phyloP scores from a whole-genome alignment of 2,888 invertebrate genomes.

The Athrips mouffetella region DNA sequence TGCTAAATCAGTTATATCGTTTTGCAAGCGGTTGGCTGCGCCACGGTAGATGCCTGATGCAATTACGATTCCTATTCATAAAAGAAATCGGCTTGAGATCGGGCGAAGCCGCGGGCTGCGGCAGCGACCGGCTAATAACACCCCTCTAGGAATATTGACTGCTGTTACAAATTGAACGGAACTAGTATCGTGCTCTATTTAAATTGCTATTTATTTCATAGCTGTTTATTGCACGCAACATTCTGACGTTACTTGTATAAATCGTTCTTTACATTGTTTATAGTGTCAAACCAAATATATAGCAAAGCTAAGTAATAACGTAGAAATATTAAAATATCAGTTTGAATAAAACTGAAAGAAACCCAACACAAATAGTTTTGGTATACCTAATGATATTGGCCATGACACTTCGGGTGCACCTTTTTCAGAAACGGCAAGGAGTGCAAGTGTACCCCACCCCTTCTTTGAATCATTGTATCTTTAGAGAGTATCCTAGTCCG shows the following conservation, averaged over 20 bases:
- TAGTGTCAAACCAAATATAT: background rate
- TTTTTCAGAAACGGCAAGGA: too few species aligned
- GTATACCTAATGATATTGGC: too few species aligned
- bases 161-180: constrained; percentile 68
- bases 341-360: too few species aligned
- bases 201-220: constrained; percentile 57
- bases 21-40: constrained; percentile 50
- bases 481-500: too few species aligned
- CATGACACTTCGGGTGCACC: too few species aligned
- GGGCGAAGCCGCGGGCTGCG: constrained; percentile 55
- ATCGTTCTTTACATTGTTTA: background rate
- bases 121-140: constrained; percentile 65
- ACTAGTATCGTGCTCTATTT: constrained; percentile 60
- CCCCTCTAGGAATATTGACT: constrained; percentile 62
- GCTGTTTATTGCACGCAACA: constrained; percentile 30
- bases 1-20: constrained; percentile 52
- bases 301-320: too few species aligned
- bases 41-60: constrained; percentile 46
- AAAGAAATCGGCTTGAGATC: constrained; percentile 71
- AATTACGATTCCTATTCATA: constrained; percentile 67
- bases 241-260: constrained; percentile 5
- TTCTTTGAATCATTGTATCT: too few species aligned
- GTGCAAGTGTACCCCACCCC: too few species aligned
- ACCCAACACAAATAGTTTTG: too few species aligned
- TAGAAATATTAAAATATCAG: too few species aligned